Base-by-base conservation (phyloP, 2,113 vertebrate species). In the Etheostoma cragini region DNA sequence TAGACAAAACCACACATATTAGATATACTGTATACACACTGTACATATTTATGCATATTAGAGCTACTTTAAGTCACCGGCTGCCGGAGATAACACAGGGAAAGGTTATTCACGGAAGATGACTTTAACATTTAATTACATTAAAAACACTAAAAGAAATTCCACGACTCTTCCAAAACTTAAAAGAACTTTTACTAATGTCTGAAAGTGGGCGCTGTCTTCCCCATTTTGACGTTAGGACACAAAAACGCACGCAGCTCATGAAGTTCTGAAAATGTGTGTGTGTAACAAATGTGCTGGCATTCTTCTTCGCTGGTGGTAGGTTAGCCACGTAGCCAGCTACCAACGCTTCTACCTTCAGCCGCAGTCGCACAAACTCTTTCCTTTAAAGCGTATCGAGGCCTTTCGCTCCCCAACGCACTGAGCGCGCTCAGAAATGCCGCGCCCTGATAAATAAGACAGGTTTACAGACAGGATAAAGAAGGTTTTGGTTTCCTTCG, bases 381-480 rank as follows among this genome's bases (percentile, higher is more conserved):
- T 67, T 62, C 80, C 80, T 69, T 5, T 69, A 45, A 72, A 76
- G 56, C 17, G 2, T 15, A 13, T 47, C 0, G 16, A 50, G 71
- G 19, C 54, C 33, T 38, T 35, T 12, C n/a, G 0, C 50, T 3
- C 16, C 46, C 33, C 24, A 5, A 38, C 38, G 8, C 5, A 6
- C 56, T 5, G 15, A 47, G 50, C 46, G 3, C 8, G 15, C 47
- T 67, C 26, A 38, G 38, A 58, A 67, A 62, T 33, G 13, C 56
- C 26, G 30, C 62, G 1, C 49, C 30, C 5, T n/a, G 47, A 86
- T 78, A 88, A 83, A 83, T 78, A 5, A 50, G 2, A 78, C 46
- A 67, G 22, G 21, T 80, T 67, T 38, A 35, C 24, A 4, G 76
- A 78, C 19, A 46, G 10, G 53, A 73, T 30, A 56, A 75, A 75